phyloP scores from a whole-genome alignment of 2,888 invertebrate genomes.

The Aphelenchoides bicaudatus region DNA sequence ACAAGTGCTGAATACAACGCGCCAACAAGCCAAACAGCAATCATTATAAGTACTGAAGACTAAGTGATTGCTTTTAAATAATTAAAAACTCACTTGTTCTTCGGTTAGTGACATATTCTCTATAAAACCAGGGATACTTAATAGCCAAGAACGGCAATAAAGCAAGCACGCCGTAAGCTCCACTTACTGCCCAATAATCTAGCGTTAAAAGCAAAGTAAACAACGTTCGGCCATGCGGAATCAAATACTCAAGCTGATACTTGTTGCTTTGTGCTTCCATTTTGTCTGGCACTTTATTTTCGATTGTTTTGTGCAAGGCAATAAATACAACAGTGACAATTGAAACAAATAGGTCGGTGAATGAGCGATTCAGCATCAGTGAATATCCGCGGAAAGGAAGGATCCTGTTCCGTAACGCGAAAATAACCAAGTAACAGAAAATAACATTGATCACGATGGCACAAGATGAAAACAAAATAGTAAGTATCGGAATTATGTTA shows the following conservation, averaged over 20 bases:
- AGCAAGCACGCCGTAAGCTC: conserved; percentile 39
- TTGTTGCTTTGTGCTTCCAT: conserved; percentile 14
- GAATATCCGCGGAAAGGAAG: conserved; percentile 42
- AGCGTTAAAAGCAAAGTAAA: conserved; percentile 39
- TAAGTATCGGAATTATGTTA: conserved; percentile 31
- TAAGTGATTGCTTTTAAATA: background rate
- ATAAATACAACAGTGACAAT: conserved; percentile 38
- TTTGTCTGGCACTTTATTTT: conserved; percentile 14
- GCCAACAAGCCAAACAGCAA: conserved; percentile 35
- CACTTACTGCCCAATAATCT: conserved; percentile 40
- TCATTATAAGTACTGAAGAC: conserved; percentile 31
- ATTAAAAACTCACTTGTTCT: conserved; percentile 26
- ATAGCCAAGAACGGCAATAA: conserved; percentile 37
- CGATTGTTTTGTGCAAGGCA: conserved; percentile 31
- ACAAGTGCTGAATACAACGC: conserved; percentile 35
- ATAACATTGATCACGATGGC: conserved; percentile 33
- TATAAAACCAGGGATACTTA: conserved; percentile 34
- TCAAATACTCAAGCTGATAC: conserved; percentile 33
- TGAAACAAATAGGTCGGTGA: conserved; percentile 39
- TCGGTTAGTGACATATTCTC: conserved; percentile 30
- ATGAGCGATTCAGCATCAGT: conserved; percentile 35
- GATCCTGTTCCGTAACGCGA: conserved; percentile 32
- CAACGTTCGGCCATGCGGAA: conserved; percentile 38
- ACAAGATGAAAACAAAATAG: conserved; percentile 31
- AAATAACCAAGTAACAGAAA: conserved; percentile 30